Evolutionary conservation across 2,113 vertebrate genomes (phyloP).

Genomic region (Leuciscus idus): DNA sequence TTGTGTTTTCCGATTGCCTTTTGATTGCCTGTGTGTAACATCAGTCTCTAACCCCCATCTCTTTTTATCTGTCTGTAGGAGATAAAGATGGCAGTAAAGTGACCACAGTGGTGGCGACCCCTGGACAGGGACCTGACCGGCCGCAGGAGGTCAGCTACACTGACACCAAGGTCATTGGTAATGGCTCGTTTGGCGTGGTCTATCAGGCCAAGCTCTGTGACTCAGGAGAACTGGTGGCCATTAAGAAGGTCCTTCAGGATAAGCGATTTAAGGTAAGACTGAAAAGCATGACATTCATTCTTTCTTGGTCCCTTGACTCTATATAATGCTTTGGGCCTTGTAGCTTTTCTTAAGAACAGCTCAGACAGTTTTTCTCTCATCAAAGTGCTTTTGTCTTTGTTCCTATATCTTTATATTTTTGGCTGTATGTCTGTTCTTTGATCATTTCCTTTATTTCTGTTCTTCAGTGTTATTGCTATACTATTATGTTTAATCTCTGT

Average conservation of each 20-base stretch:
- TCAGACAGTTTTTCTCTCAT: not conserved
- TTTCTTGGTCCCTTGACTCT: not conserved
- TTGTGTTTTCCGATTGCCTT: not conserved
- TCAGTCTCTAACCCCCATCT: not conserved
- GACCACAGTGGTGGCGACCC: conserved; percentile 97
- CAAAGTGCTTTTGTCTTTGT: not conserved
- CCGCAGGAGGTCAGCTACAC: conserved; percentile 99
- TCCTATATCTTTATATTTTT: not conserved
- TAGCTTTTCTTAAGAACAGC: not conserved
- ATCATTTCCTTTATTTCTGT: not conserved
- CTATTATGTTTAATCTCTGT: not conserved
- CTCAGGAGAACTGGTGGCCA: conserved; percentile 97
- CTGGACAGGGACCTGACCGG: conserved; percentile 95
- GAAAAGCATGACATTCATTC: not conserved
- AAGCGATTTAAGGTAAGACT: conserved; percentile 97
- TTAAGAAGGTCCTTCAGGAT: conserved; percentile 99
- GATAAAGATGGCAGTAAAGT: conserved; percentile 99
- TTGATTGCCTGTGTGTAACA: not conserved
- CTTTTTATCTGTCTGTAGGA: conserved; percentile 71
- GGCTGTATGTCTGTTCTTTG: not conserved
- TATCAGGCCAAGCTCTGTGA: conserved; percentile 99
- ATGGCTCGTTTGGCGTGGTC: conserved; percentile 97
- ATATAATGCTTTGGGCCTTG: not conserved
- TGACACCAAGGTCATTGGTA: conserved; percentile 98
- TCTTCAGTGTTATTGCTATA: not conserved